Evolutionary conservation across 2,888 invertebrate genomes (phyloP).

Genomic region (Stramonita haemastoma): DNA sequence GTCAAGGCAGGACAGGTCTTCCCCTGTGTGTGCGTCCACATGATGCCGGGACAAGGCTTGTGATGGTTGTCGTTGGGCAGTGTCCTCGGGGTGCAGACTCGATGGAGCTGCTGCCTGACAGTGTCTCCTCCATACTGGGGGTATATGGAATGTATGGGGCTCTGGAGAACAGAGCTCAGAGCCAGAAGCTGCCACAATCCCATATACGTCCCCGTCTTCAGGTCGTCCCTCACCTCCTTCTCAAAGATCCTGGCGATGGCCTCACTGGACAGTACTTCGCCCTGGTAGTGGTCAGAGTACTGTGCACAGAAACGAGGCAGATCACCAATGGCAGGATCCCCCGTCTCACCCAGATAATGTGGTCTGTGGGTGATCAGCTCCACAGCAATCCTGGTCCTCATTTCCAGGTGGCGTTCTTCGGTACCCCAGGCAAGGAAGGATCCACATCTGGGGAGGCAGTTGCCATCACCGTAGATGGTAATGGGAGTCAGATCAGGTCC

Average conservation of each 20-base stretch:
- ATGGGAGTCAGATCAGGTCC: conserved; percentile 1
- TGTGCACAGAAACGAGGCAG: not conserved
- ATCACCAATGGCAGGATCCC: not conserved
- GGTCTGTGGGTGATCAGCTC: not conserved
- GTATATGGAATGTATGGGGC: not conserved
- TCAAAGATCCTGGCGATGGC: conserved; percentile 4
- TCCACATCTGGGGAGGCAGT: conserved; percentile 1
- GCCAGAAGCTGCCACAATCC: conserved; percentile 13
- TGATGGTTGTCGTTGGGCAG: not conserved
- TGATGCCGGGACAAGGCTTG: conserved; percentile 8
- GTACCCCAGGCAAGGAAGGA: not conserved
- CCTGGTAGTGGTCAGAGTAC: not conserved
- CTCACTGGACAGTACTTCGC: not conserved
- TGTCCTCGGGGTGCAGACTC: not conserved
- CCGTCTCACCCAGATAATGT: not conserved
- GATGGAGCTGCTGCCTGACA: conserved; percentile 1
- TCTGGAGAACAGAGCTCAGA: not conserved
- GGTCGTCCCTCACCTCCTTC: conserved; percentile 8
- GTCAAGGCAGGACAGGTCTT: not conserved
- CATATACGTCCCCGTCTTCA: not conserved
- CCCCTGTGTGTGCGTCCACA: conserved; percentile 12
- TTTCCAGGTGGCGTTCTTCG: not conserved
- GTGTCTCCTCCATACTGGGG: not conserved
- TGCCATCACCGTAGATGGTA: conserved; percentile 2
- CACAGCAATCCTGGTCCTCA: conserved; percentile 4